A percentile compares a stretch with the other conserved stretches of the same genome.
Conservation (phyloP, 2,888 invertebrate genomes). For the Parnassius smintheus region DNA sequence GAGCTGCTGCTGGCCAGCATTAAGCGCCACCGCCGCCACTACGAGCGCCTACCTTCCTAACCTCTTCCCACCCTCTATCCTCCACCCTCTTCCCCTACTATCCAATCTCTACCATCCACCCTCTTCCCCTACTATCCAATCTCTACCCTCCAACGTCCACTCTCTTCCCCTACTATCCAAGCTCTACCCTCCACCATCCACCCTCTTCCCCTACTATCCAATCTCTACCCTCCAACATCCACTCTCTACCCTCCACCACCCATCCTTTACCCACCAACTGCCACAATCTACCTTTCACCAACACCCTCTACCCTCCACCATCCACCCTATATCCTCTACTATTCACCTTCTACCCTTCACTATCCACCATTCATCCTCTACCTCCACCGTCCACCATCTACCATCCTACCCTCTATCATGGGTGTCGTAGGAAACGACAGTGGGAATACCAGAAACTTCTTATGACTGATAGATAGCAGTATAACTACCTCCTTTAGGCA, state of each 20-base stretch:
- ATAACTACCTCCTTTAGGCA: too few species aligned
- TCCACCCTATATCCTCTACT: constrained; percentile 81
- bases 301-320: not conserved
- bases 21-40: not conserved
- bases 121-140: not conserved
- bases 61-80: not conserved
- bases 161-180: constrained; percentile 54
- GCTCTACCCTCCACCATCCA: not conserved
- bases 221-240: not conserved
- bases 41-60: not conserved
- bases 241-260: not conserved
- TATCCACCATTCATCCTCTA: too few species aligned
- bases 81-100: not conserved
- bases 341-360: too few species aligned
- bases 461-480: too few species aligned
- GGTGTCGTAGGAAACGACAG: too few species aligned
- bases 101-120: not conserved
- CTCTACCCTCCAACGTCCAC: constrained; percentile 49
- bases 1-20: not conserved
- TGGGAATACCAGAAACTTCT: too few species aligned
- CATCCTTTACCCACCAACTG: too few species aligned
- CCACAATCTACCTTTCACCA: not conserved
- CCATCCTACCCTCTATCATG: not conserved
- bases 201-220: not conserved
- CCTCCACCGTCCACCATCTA: too few species aligned